Percentiles rank a stretch among this genome's conserved stretches.
Conservation (phyloP, 2,113 vertebrate species). For the Cephalopholis sonnerati region DNA sequence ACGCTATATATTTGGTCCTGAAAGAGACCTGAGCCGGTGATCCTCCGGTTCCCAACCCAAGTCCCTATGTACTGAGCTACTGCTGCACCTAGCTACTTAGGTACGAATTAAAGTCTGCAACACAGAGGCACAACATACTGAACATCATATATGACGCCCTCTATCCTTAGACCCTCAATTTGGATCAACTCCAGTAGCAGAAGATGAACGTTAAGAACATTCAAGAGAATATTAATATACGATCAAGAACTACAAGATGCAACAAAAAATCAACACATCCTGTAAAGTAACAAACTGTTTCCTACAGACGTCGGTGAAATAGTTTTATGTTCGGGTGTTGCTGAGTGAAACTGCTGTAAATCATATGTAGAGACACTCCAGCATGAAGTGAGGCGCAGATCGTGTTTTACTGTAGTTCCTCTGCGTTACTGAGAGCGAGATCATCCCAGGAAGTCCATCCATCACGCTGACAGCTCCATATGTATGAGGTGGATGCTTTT, state of each 20-base stretch:
- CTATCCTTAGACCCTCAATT: neutral
- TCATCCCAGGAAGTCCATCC: constrained; percentile 7
- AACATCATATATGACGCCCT: neutral
- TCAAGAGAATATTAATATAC: too few species aligned
- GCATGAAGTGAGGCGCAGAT: neutral
- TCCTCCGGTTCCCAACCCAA: too few species aligned
- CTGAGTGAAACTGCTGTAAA: constrained; percentile 2
- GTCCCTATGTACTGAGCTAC: too few species aligned
- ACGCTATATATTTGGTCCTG: too few species aligned
- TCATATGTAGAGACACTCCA: neutral
- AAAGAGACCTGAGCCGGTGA: too few species aligned
- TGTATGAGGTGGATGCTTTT: neutral
- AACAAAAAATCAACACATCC: neutral
- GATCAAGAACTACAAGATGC: neutral
- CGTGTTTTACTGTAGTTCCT: constrained; percentile 26
- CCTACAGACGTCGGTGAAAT: neutral
- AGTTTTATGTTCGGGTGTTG: neutral
- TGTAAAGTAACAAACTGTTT: neutral
- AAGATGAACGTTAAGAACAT: too few species aligned
- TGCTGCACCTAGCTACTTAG: too few species aligned
- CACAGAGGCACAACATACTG: too few species aligned
- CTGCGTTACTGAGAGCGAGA: neutral
- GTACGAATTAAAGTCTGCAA: neutral
- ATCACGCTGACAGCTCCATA: constrained; percentile 8
- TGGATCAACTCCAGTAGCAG: neutral